Evolutionary conservation across 1,140 invertebrate species (phyloP).

Genomic region (Aphaenogaster floridana): DNA sequence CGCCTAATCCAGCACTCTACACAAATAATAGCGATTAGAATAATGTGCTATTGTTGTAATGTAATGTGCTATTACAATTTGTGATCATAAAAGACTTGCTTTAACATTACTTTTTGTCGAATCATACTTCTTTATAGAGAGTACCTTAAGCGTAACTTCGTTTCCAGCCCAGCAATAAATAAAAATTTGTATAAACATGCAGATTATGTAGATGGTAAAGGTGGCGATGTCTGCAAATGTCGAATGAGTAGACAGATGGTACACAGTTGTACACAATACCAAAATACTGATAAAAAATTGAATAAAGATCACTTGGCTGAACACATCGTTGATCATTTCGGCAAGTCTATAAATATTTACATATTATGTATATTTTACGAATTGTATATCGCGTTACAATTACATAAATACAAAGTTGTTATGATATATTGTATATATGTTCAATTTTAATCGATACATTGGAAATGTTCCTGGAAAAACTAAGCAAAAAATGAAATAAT

Average conservation of each 20-base stretch:
- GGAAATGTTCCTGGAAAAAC: too few relatives aligned
- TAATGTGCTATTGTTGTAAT: too few relatives aligned
- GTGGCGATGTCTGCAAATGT: neutral
- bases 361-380: neutral
- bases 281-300: slow-evolving; percentile 15
- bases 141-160: slow-evolving; percentile 66
- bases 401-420: too few relatives aligned
- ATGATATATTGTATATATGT: too few relatives aligned
- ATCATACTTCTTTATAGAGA: too few relatives aligned
- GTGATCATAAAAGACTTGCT: too few relatives aligned
- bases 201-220: slow-evolving; percentile 31
- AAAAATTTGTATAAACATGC: slow-evolving; percentile 70
- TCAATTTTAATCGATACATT: too few relatives aligned
- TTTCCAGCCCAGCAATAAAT: slow-evolving; percentile 75
- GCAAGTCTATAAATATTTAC: slow-evolving; percentile 5
- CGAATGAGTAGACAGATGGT: neutral
- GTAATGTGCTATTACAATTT: too few relatives aligned
- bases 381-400: too few relatives aligned
- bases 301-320: neutral
- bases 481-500: too few relatives aligned
- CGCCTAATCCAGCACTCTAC: slow-evolving; percentile 1
- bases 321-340: neutral
- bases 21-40: neutral
- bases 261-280: neutral
- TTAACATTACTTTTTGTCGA: too few relatives aligned